phyloP scores from a whole-genome alignment of 2,888 invertebrate genomes.

The Himalopsyche japonica region DNA sequence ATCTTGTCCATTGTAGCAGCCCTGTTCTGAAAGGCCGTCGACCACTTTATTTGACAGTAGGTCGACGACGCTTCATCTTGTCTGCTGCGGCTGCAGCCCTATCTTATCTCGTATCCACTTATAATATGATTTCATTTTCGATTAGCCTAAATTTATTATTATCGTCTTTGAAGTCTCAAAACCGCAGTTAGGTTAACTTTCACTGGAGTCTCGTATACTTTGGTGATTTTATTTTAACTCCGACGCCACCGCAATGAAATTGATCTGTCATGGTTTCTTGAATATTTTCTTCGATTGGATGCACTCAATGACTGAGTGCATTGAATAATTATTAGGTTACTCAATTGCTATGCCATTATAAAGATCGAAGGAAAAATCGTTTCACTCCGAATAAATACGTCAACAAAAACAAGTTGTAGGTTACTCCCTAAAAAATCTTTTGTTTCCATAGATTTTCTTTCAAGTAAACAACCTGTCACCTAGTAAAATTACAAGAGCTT shows the following conservation, averaged over 20 bases:
- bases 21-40: background rate
- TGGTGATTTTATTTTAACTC: background rate
- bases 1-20: too few relatives aligned
- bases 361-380: too few relatives aligned
- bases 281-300: background rate
- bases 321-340: too few relatives aligned
- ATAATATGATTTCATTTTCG: background rate
- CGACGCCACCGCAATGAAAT: background rate
- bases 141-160: background rate
- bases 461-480: too few relatives aligned
- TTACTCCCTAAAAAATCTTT: too few relatives aligned
- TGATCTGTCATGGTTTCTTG: background rate
- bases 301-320: too few relatives aligned
- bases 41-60: background rate
- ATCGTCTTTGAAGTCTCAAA: background rate
- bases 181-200: background rate
- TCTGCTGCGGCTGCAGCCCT: background rate
- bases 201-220: background rate
- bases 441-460: too few relatives aligned
- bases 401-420: too few relatives aligned
- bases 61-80: background rate
- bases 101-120: background rate
- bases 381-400: too few relatives aligned
- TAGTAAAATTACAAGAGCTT: too few relatives aligned
- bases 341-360: too few relatives aligned